These are phyloP conservation scores for Ancistrus triradiatus DNA, from an alignment of 2,113 vertebrate species.

Conservation along the genomic window DNA sequence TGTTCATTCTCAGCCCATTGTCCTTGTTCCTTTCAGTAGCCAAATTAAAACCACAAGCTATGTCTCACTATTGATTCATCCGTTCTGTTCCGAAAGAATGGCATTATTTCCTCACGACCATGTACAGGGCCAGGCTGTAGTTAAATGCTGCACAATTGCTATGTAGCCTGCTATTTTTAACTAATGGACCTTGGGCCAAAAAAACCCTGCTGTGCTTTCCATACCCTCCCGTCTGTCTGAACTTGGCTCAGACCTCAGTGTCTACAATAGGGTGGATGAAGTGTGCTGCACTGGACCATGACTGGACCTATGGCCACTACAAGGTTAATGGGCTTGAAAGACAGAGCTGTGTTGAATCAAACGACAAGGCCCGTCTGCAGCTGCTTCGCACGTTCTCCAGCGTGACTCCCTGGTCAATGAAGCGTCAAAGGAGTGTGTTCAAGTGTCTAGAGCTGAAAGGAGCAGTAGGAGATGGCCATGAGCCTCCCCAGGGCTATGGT, in stretches of 20 bases:
- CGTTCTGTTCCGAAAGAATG: background rate
- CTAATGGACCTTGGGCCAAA: conserved; percentile 3
- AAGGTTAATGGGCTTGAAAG: conserved; percentile 24
- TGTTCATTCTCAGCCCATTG: background rate
- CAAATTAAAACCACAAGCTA: background rate
- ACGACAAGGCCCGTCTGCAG: conserved; percentile 19
- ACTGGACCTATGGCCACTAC: conserved; percentile 10
- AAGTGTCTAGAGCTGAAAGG: conserved; percentile 30
- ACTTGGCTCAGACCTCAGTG: background rate
- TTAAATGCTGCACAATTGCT: background rate
- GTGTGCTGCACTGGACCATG: conserved; percentile 9
- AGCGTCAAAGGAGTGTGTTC: conserved; percentile 21
- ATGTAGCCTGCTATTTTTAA: background rate
- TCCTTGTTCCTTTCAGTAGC: background rate
- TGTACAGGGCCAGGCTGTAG: background rate
- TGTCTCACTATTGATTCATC: conserved; percentile 2
- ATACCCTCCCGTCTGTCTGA: background rate
- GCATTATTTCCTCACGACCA: background rate
- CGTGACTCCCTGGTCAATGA: conserved; percentile 16
- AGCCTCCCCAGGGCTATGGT: conserved; percentile 29
- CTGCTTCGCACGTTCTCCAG: conserved; percentile 10
- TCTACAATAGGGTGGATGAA: conserved; percentile 14
- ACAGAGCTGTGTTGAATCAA: background rate
- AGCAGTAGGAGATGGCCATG: conserved; percentile 4
- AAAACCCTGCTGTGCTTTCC: background rate